A percentile compares a stretch with the other conserved stretches of the same genome.
These are phyloP conservation scores for Todiramphus saurophagus DNA, from an alignment of 2,113 vertebrate species.

Conservation along the genomic window DNA sequence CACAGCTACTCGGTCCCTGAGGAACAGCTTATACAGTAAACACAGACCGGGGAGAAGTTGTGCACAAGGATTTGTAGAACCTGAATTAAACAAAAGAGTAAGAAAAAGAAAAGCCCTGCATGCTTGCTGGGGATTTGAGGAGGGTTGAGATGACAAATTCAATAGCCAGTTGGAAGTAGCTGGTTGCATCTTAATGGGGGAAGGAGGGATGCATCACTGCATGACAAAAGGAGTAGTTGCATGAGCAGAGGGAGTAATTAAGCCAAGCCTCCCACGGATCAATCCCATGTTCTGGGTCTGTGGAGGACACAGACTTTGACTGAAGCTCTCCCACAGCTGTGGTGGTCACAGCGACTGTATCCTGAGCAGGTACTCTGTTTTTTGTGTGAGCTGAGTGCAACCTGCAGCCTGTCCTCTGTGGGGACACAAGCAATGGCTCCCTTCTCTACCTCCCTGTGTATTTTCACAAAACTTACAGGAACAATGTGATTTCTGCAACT, in stretches of 20 bases:
- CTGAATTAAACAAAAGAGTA: not conserved
- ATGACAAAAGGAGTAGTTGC: not conserved
- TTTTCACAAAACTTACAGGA: not conserved
- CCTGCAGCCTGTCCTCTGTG: not conserved
- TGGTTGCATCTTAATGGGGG: not conserved
- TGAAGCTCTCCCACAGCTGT: not conserved
- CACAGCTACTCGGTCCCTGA: not conserved
- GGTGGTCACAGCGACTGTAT: not conserved
- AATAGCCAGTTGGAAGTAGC: not conserved
- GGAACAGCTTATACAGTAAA: not conserved
- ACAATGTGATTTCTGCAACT: not conserved
- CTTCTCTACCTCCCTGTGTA: not conserved
- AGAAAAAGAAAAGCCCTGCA: not conserved
- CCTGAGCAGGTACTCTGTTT: not conserved
- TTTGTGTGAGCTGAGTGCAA: not conserved
- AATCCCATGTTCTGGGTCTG: not conserved
- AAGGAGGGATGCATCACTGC: not conserved
- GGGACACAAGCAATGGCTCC: not conserved
- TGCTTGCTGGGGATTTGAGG: not conserved
- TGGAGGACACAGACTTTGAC: not conserved
- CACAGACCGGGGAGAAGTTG: not conserved
- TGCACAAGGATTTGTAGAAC: not conserved
- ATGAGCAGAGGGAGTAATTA: not conserved
- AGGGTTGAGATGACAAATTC: not conserved
- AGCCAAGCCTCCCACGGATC: not conserved